Evolutionary conservation across 2,888 invertebrate genomes (phyloP), one percentile per base, ranked within the genome.

Genomic region (Frankliniella intonsa): DNA sequence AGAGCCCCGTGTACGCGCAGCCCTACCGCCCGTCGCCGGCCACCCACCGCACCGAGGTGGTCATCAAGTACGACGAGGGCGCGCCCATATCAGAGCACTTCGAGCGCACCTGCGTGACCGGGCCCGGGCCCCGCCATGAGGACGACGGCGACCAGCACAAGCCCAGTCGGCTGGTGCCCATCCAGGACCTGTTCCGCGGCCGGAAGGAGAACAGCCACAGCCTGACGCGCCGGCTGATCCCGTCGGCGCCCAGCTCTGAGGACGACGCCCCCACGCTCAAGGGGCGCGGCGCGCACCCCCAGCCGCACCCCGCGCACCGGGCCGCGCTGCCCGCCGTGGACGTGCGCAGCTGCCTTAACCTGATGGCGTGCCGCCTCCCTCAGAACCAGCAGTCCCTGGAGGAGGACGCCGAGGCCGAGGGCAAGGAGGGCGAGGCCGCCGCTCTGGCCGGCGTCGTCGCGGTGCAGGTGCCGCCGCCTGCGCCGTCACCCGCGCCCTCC

Each of bases 391-490:
- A 76, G 69, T 76, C 69, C 22, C 25, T 76, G 69, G 69, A 76
- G 69, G 69, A 76, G 69, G 69, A 76, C 69, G 69, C 69, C 25
- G 69, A 76, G 69, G 69, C 62, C 62, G 62, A 62, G 62, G 7
- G 19, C 62, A 62, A n/a, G 62, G 62, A 62, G 12, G 69, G 69
- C 69, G 69, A 25, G 25, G 69, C 22, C 10, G 25, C 25, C 12
- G 25, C 12, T 9, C 10, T 76, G 25, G 25, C 22, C 82, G 88
- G 88, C 86, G 89, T 14, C 38, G 38, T n/a, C 38, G 38, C 38
- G 76, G 55, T 55, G 55, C 55, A 55, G 62, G 62, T 25, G 69
- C 69, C 25, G 69, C 0, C 12, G 22, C 69, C 25, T 10, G 69
- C 69, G 7, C 69, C 69, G 22, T 76, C 69, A n/a, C 69, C 69